Evolutionary conservation across 2,113 vertebrate genomes (phyloP), one percentile per base, ranked within the genome.

Genomic region (Talpa occidentalis): DNA sequence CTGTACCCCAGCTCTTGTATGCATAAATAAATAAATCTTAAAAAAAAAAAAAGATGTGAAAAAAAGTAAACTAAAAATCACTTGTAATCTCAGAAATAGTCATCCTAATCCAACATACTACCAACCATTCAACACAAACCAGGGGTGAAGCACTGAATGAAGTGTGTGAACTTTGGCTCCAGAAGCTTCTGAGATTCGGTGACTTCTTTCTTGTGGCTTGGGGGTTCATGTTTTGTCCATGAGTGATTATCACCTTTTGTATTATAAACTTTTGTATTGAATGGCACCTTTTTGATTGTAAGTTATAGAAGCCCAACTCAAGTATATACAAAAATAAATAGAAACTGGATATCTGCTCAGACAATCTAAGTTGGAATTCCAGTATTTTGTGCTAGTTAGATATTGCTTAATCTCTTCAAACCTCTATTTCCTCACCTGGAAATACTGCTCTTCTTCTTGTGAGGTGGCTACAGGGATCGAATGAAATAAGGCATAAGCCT

Each of bases 41-140:
- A n/a, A n/a, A n/a, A n/a, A n/a, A n/a, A n/a, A n/a, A n/a, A n/a
- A n/a, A n/a, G n/a, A n/a, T n/a, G n/a, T n/a, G n/a, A n/a, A 5
- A 70, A 77, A 66, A 86, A 49, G 60, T 60, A 69, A 59, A 40
- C 85, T 22, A n/a, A 85, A 72, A 94, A 76, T 93, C 12, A 73
- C 40, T 64, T 79, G 81, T n/a, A 54, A 42, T 80, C 21, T 62
- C 59, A 88, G 70, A 87, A 73, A 82, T 79, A 79, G 86, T 77
- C 35, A 73, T n/a, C 17, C 42, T 74, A 21, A 26, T 73, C 22
- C 28, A 93, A 66, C 19, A 44, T 62, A 66, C 19, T 11, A 60
- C 15, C 40, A 60, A 26, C 7, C 17, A 12, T 44, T 69, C 52
- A 78, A 30, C 11, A 64, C 85, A 77, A 80, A 37, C 5, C 17